phyloP scores from a whole-genome alignment of 2,797 vertebrate species.

The Apogon hyalosoma region DNA sequence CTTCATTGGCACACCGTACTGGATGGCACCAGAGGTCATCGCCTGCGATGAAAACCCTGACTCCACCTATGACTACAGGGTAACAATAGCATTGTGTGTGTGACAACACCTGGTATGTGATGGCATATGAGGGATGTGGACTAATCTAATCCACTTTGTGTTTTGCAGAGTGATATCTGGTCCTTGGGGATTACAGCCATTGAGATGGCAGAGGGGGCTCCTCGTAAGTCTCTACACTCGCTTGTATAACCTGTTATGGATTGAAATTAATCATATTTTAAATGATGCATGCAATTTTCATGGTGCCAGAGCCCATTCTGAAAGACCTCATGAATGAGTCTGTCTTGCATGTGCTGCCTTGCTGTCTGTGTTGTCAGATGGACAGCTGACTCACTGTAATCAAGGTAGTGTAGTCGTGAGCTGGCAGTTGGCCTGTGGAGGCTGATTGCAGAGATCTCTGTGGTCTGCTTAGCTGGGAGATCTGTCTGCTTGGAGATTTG shows the following conservation, averaged over 20 bases:
- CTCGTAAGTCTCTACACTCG: slow-evolving; percentile 85
- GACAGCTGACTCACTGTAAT: slow-evolving; percentile 78
- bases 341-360: slow-evolving; percentile 51
- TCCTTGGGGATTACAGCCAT: slow-evolving; percentile 95
- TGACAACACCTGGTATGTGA: neutral
- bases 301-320: slow-evolving; percentile 32
- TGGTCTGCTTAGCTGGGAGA: slow-evolving; percentile 32
- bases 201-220: slow-evolving; percentile 95
- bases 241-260: slow-evolving; percentile 8
- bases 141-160: slow-evolving; percentile 33
- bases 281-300: slow-evolving; percentile 1
- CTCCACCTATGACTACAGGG: slow-evolving; percentile 95
- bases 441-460: slow-evolving; percentile 59
- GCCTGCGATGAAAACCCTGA: slow-evolving; percentile 96
- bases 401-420: slow-evolving; percentile 74
- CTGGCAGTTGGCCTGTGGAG: slow-evolving; percentile 69
- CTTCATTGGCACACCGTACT: slow-evolving; percentile 95
- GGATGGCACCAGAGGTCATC: slow-evolving; percentile 97
- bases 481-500: slow-evolving; percentile 49
- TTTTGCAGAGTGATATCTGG: slow-evolving; percentile 93
- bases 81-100: slow-evolving; percentile 56
- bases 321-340: slow-evolving; percentile 66
- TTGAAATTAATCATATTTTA: slow-evolving; percentile 10
- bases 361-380: slow-evolving; percentile 72
- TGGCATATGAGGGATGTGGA: neutral